Conservation (phyloP, 2,888 invertebrate species). For the Orthonychiurus folsomi region DNA sequence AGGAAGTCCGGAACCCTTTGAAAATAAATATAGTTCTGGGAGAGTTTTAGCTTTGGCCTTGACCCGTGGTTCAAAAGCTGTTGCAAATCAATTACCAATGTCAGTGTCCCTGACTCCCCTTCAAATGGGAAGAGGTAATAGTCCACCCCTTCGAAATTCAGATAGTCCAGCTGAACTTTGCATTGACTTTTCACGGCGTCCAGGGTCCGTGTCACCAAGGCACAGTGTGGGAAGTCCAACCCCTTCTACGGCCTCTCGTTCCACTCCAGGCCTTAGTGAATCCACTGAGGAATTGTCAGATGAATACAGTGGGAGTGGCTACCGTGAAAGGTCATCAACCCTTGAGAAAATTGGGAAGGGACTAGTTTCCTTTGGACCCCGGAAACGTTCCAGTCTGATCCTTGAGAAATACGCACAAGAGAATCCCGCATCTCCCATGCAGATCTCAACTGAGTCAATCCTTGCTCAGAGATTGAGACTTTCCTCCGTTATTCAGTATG, state of each 20-base stretch:
- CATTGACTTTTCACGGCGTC: constrained; percentile 28
- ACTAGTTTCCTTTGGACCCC: constrained; percentile 29
- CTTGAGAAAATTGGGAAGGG: constrained; percentile 12
- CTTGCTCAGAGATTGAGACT: constrained; percentile 45
- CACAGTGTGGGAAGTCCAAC: constrained; percentile 33
- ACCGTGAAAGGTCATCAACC: not conserved
- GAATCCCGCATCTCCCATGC: constrained; percentile 23
- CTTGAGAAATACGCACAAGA: constrained; percentile 40
- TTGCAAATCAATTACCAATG: constrained; percentile 13
- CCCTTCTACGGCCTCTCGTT: constrained; percentile 35
- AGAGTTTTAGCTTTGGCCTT: constrained; percentile 39
- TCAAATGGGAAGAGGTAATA: not conserved
- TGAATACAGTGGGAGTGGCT: constrained; percentile 15
- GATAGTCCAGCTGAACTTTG: constrained; percentile 32
- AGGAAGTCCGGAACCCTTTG: not conserved
- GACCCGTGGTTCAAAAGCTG: constrained; percentile 39
- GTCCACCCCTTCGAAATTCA: constrained; percentile 31
- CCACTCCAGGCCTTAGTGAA: constrained; percentile 33
- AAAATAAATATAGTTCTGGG: constrained; percentile 22
- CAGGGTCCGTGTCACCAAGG: constrained; percentile 31
- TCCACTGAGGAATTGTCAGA: constrained; percentile 28
- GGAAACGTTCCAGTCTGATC: constrained; percentile 40
- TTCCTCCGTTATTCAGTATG: constrained; percentile 78
- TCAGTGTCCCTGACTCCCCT: not conserved
- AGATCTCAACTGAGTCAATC: constrained; percentile 35